Conservation (phyloP, 2,888 invertebrate species). For the Dynastes grantii region DNA sequence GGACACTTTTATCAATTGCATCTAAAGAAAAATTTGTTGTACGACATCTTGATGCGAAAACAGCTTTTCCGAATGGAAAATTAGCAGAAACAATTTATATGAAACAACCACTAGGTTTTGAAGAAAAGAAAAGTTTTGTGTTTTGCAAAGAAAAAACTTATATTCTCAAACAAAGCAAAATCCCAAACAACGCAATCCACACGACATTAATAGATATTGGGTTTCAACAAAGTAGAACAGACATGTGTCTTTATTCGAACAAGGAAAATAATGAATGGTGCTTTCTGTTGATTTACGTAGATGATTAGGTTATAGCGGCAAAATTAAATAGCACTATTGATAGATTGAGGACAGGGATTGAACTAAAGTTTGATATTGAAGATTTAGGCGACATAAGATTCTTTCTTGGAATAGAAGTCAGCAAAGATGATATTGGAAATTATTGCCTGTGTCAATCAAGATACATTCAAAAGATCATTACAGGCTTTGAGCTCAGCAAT, state of each 20-base stretch:
- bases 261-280: background rate
- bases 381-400: too few relatives aligned
- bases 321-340: background rate
- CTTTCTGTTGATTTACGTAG: conserved; percentile 1
- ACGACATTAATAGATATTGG: background rate
- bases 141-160: background rate
- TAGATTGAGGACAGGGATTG: too few relatives aligned
- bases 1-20: background rate
- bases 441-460: too few relatives aligned
- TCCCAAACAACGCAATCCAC: background rate
- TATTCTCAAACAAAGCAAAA: conserved; percentile 6
- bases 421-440: too few relatives aligned
- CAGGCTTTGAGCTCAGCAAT: too few relatives aligned
- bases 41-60: background rate
- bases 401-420: too few relatives aligned
- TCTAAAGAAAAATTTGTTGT: background rate
- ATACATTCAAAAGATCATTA: too few relatives aligned
- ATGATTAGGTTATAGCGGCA: background rate
- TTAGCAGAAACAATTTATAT: too few relatives aligned
- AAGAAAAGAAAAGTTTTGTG: background rate
- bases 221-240: background rate
- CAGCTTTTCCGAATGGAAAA: background rate
- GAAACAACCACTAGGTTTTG: background rate
- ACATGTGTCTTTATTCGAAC: background rate
- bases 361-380: too few relatives aligned